A percentile compares a stretch with the other conserved stretches of the same genome.
Evolutionary conservation across 1,140 invertebrate species (phyloP).

Genomic region (Platyura marginata): DNA sequence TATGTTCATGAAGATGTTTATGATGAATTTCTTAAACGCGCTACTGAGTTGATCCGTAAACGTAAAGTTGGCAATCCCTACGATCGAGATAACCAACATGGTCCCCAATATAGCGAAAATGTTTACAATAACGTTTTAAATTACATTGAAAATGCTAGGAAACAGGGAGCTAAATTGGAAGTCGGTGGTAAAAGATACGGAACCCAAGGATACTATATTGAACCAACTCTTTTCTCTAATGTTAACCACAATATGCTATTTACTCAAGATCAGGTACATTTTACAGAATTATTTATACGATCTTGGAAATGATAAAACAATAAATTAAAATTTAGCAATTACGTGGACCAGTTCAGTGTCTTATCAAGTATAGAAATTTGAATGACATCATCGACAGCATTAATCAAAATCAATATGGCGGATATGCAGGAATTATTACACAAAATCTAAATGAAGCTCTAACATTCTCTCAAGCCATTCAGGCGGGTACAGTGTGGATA

Average conservation of each 20-base stretch:
- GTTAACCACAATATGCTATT: slow-evolving; percentile 65
- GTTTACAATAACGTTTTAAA: slow-evolving; percentile 47
- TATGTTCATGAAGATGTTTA: slow-evolving; percentile 75
- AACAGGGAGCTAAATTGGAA: slow-evolving; percentile 51
- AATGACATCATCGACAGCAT: slow-evolving; percentile 72
- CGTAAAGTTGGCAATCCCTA: slow-evolving; percentile 69
- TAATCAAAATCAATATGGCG: slow-evolving; percentile 67
- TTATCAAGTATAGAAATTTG: slow-evolving; percentile 66
- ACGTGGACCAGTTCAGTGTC: slow-evolving; percentile 77
- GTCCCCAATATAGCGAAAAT: slow-evolving; percentile 55
- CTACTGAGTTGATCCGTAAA: slow-evolving; percentile 41
- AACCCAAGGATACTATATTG: slow-evolving; percentile 49
- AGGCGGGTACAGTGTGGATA: slow-evolving; percentile 75
- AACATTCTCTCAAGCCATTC: slow-evolving; percentile 44
- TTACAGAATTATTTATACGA: too few relatives aligned
- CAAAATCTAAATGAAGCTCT: slow-evolving; percentile 63
- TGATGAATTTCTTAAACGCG: slow-evolving; percentile 60
- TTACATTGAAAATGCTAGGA: slow-evolving; percentile 47
- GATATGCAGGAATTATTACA: slow-evolving; percentile 69
- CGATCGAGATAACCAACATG: slow-evolving; percentile 42
- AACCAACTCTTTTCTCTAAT: slow-evolving; percentile 66
- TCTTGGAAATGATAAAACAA: too few relatives aligned
- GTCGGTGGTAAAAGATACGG: slow-evolving; percentile 44
- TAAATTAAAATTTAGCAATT: too few relatives aligned
- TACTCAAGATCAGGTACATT: slow-evolving; percentile 48